Evolutionary conservation across 2,113 vertebrate species (phyloP).

Genomic region (Coracopsis vasa): DNA sequence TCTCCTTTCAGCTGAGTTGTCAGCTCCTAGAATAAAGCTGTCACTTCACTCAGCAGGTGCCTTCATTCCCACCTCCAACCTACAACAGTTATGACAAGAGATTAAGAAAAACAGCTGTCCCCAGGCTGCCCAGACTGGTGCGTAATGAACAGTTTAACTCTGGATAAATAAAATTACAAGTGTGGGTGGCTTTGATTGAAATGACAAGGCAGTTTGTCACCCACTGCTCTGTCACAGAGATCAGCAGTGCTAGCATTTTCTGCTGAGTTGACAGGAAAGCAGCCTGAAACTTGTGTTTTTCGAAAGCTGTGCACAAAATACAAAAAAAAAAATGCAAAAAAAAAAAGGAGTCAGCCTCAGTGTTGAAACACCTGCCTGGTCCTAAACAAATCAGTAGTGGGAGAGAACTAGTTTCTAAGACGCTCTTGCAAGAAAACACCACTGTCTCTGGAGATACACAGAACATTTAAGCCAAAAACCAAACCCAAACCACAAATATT

Average conservation of each 20-base stretch:
- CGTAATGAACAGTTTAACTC: conserved; percentile 55
- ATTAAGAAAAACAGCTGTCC: conserved; percentile 59
- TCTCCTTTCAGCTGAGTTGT: not conserved
- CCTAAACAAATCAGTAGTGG: not conserved
- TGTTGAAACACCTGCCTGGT: not conserved
- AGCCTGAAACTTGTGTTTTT: not conserved
- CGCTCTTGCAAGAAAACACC: not conserved
- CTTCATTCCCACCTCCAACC: not conserved
- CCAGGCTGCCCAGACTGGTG: not conserved
- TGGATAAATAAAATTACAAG: conserved; percentile 58
- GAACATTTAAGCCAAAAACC: not conserved
- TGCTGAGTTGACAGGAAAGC: conserved; percentile 41
- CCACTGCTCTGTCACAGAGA: not conserved
- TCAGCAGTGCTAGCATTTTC: conserved; percentile 9
- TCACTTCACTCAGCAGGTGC: conserved; percentile 43
- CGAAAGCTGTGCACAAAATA: not conserved
- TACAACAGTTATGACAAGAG: conserved; percentile 36
- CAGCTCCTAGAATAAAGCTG: conserved; percentile 32
- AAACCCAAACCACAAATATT: not conserved
- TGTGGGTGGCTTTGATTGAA: conserved; percentile 47
- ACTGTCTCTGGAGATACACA: not conserved
- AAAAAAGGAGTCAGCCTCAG: not conserved
- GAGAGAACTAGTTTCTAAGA: not conserved
- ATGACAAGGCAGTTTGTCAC: conserved; percentile 44
- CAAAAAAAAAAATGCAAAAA: not conserved